A percentile compares a stretch with the other conserved stretches of the same genome.
Conservation (phyloP, 2,797 vertebrate genomes). For the Vireo griseus region DNA sequence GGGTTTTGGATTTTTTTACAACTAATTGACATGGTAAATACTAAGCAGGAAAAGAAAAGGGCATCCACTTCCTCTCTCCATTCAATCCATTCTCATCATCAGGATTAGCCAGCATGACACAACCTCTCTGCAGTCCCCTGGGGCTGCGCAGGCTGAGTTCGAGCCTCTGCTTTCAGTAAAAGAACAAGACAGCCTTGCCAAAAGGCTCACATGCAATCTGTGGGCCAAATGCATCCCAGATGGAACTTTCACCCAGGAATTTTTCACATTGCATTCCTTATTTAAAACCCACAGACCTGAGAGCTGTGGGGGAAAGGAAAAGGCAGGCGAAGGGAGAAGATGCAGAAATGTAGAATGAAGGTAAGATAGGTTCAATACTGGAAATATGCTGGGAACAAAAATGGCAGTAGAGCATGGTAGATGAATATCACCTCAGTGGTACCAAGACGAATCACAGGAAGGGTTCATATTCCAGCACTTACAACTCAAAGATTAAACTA, state of each 20-base stretch:
- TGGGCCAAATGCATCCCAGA: constrained; percentile 37
- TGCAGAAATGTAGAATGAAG: neutral
- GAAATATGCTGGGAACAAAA: neutral
- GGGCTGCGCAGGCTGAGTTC: constrained; percentile 31
- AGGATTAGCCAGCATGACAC: constrained; percentile 56
- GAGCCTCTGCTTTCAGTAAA: constrained; percentile 28
- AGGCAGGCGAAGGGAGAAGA: neutral
- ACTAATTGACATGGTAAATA: constrained; percentile 42
- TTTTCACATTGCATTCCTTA: neutral
- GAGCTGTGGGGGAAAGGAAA: neutral
- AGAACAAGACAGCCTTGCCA: constrained; percentile 6
- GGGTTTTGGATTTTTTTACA: neutral
- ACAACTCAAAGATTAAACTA: neutral
- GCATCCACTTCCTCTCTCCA: constrained; percentile 58
- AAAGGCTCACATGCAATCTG: neutral
- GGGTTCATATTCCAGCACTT: neutral
- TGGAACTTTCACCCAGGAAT: constrained; percentile 32
- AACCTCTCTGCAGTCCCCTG: constrained; percentile 13
- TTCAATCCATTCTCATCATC: constrained; percentile 64
- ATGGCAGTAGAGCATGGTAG: neutral
- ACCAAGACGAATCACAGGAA: neutral
- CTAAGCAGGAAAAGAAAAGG: constrained; percentile 54
- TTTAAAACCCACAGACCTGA: neutral
- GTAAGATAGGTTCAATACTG: neutral
- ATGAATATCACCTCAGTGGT: neutral